These are phyloP conservation scores for Bursaphelenchus okinawaensis DNA, from an alignment of 2,888 invertebrate genomes.

Conservation along the genomic window DNA sequence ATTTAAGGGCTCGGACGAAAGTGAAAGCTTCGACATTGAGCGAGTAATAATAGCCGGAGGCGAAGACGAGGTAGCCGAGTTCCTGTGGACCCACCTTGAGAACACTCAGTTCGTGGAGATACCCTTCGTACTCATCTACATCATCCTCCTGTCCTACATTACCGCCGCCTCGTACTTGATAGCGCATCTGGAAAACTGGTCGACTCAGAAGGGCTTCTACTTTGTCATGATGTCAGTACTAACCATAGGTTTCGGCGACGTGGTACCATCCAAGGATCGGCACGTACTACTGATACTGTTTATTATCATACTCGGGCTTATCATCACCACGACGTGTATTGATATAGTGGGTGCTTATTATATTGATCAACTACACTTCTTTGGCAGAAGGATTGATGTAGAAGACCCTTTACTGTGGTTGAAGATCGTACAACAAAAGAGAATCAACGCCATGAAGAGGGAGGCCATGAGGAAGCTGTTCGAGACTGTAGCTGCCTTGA, in stretches of 20 bases:
- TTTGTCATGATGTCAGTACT: constrained; percentile 91
- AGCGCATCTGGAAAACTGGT: constrained; percentile 68
- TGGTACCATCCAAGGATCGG: constrained; percentile 69
- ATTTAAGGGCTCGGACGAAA: not conserved
- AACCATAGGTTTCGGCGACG: constrained; percentile 73
- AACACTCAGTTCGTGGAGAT: constrained; percentile 54
- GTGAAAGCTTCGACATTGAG: constrained; percentile 27
- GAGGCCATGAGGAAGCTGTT: constrained; percentile 57
- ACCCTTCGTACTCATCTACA: constrained; percentile 50
- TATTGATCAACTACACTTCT: constrained; percentile 55
- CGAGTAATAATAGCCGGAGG: constrained; percentile 55
- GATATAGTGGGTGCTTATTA: constrained; percentile 77
- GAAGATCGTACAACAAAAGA: constrained; percentile 53
- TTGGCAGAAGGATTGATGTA: constrained; percentile 50
- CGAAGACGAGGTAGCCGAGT: constrained; percentile 55
- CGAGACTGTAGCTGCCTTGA: constrained; percentile 54
- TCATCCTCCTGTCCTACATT: constrained; percentile 37
- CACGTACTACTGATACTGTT: constrained; percentile 83
- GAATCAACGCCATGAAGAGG: constrained; percentile 55
- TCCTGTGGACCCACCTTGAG: constrained; percentile 55
- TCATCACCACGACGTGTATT: constrained; percentile 91
- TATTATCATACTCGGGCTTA: constrained; percentile 85
- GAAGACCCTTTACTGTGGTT: constrained; percentile 55
- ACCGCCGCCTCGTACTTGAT: constrained; percentile 40
- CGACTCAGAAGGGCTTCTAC: constrained; percentile 73